These are phyloP conservation scores for Deilephila elpenor DNA, from an alignment of 2,888 invertebrate species.

Conservation along the genomic window DNA sequence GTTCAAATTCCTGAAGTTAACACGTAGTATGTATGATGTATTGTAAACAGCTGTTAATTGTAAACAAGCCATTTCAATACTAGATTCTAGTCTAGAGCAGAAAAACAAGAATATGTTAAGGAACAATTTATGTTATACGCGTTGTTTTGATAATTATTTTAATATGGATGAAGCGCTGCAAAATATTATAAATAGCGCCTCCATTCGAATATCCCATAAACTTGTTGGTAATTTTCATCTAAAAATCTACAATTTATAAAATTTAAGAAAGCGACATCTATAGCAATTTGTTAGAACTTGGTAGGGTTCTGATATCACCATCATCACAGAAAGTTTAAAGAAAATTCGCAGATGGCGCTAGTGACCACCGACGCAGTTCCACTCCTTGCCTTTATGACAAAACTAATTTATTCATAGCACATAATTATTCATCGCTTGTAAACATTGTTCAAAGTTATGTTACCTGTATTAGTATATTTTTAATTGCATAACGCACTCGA, in stretches of 20 bases:
- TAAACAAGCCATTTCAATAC: neutral
- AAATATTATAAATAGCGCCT: neutral
- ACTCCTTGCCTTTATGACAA: slow-evolving; percentile 13
- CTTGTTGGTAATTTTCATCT: neutral
- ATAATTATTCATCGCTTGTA: slow-evolving; percentile 12
- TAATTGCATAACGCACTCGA: slow-evolving; percentile 14
- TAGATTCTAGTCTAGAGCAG: neutral
- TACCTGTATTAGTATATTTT: slow-evolving; percentile 22
- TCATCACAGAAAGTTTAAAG: neutral
- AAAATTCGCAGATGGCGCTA: slow-evolving; percentile 11
- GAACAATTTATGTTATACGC: too few relatives aligned
- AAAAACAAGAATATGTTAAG: neutral
- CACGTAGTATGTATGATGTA: neutral
- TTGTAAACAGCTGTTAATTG: neutral
- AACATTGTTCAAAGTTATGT: slow-evolving; percentile 28
- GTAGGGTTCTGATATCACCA: neutral
- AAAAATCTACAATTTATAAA: neutral
- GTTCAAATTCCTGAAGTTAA: neutral
- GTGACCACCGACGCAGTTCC: neutral
- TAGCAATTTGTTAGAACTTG: neutral
- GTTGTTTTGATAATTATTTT: too few relatives aligned
- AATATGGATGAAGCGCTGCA: neutral
- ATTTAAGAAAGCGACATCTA: neutral
- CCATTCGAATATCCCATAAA: neutral
- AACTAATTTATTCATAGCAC: slow-evolving; percentile 28